Conservation (phyloP, 2,888 invertebrate species). For the Serripes groenlandicus region DNA sequence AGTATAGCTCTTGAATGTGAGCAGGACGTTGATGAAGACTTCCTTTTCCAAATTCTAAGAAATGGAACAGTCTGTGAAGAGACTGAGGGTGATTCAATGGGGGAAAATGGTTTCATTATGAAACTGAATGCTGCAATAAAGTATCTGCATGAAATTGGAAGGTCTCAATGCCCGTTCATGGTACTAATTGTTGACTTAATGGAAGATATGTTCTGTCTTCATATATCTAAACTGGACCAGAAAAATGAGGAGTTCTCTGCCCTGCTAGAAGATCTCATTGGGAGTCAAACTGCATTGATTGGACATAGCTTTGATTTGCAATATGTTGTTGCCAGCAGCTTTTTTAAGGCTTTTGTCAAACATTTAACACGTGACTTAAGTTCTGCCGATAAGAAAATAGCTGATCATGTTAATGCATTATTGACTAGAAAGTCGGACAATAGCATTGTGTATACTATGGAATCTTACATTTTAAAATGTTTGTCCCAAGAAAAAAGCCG, state of each 20-base stretch:
- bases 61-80: background rate
- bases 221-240: background rate
- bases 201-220: background rate
- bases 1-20: slow-evolving; percentile 13
- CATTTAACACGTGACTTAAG: no score
- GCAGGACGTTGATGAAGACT: background rate
- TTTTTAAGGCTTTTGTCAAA: slow-evolving; percentile 19
- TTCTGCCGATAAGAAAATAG: background rate
- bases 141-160: background rate
- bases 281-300: slow-evolving; percentile 24
- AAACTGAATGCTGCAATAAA: background rate
- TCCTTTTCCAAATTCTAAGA: background rate
- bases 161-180: slow-evolving; percentile 26
- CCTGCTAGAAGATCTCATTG: background rate
- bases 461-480: background rate
- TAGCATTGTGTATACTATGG: background rate
- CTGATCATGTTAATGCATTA: background rate
- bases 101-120: background rate
- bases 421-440: background rate
- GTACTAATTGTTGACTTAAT: slow-evolving; percentile 40
- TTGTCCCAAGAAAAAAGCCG: background rate
- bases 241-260: background rate
- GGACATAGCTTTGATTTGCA: slow-evolving; percentile 12
- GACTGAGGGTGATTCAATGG: no score
- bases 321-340: slow-evolving; percentile 41